Conservation (phyloP, 2,888 invertebrate genomes). For the Lithophane socia region DNA sequence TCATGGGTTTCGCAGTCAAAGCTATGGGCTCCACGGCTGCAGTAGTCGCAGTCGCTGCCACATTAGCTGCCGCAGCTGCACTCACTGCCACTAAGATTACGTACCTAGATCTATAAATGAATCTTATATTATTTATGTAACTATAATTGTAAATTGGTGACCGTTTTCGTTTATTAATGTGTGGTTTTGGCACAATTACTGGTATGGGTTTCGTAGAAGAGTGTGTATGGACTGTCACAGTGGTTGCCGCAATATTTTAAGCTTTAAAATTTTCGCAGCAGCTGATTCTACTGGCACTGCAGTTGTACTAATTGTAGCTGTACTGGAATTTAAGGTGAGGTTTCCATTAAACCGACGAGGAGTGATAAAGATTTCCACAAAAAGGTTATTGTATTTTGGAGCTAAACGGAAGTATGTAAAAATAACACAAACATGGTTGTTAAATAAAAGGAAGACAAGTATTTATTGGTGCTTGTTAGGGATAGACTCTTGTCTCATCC, state of each 20-base stretch:
- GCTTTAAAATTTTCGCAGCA: background rate
- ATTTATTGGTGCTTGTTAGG: background rate
- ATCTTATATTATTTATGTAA: background rate
- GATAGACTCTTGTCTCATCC: background rate
- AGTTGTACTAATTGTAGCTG: background rate
- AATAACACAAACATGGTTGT: background rate
- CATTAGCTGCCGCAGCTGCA: constrained; percentile 96
- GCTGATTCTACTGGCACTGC: background rate
- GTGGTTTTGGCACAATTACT: constrained; percentile 13
- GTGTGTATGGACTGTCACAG: background rate
- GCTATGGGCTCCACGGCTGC: constrained; percentile 96
- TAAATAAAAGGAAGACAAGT: background rate
- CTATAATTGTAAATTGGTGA: constrained; percentile 2
- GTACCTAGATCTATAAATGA: constrained; percentile 94
- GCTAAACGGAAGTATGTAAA: background rate
- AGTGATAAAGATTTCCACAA: background rate
- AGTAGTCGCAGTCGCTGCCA: constrained; percentile 96
- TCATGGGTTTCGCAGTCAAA: constrained; percentile 96
- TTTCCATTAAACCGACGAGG: background rate
- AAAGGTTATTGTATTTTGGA: background rate
- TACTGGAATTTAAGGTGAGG: background rate
- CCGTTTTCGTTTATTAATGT: background rate
- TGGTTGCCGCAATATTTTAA: background rate
- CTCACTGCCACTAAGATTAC: constrained; percentile 96
- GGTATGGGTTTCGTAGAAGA: background rate